phyloP scores from a whole-genome alignment of 2,797 vertebrate species.

The Rhabdomys pumilio region DNA sequence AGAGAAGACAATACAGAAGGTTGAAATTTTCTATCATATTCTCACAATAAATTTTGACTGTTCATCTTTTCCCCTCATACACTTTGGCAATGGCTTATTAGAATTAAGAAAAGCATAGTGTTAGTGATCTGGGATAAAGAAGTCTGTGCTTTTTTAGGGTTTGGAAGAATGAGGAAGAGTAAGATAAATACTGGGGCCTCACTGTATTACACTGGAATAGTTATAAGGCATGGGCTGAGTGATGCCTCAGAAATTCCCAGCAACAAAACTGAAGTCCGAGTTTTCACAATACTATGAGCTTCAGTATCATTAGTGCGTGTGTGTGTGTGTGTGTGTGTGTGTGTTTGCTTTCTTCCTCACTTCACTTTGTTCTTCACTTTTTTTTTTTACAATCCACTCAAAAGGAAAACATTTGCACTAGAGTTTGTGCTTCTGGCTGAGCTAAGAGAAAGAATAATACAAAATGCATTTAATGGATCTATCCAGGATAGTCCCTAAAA shows the following conservation, averaged over 20 bases:
- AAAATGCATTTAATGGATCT: constrained; percentile 33
- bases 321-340: too few relatives aligned
- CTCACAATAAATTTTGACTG: neutral
- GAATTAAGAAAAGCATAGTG: constrained; percentile 4
- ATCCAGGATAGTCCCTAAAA: constrained; percentile 24
- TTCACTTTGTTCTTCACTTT: neutral
- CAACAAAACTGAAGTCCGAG: neutral
- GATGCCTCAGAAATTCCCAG: neutral
- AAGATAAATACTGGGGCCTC: neutral
- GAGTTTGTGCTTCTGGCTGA: constrained; percentile 17
- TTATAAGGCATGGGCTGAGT: neutral
- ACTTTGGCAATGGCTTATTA: constrained; percentile 39
- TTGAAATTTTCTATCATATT: neutral
- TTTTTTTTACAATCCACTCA: neutral
- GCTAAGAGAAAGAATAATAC: neutral
- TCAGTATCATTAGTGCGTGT: neutral
- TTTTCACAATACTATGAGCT: neutral
- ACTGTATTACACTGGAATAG: neutral
- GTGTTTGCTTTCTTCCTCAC: neutral
- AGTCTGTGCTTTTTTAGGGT: neutral
- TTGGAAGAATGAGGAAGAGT: neutral
- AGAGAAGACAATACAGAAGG: neutral
- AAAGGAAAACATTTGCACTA: neutral
- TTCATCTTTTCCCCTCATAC: neutral
- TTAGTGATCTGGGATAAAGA: constrained; percentile 27